Base-by-base conservation (phyloP, 2,888 invertebrate genomes). In the Dugesia japonica region DNA sequence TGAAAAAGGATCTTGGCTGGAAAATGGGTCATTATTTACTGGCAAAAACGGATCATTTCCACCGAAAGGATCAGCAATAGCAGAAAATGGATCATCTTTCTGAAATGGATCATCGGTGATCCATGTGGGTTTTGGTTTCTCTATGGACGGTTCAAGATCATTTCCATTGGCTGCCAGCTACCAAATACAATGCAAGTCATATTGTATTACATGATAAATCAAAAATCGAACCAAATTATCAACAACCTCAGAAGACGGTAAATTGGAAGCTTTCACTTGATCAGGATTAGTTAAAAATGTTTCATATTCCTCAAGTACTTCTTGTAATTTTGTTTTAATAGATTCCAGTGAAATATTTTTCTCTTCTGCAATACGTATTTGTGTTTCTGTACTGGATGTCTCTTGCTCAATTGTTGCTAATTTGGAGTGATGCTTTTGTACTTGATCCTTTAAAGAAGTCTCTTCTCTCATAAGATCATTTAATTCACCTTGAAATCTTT, bases 41-140 rank as follows among this genome's bases (percentile, higher is more conserved):
- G 56, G 56, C 23, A 23, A n/a, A 23, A 56, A 56, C 17, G 56
- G 56, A 56, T 56, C 56, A n/a, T 23, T 56, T 56, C 56, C 56
- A 7, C 56, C n/a, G 23, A 56, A 56, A 56, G 56, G 56, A 56
- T 56, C 56, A 13, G 56, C 56, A 56, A 56, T 56, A 1, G 56
- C n/a, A 20, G 56, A 56, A 56, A 56, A 56, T n/a, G 56, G 56
- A 56, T 56, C 56, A 56, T 56, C 56, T 56, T 56, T 56, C 23
- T 56, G 56, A 56, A 56, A 56, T n/a, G 56, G 56, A 23, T 56
- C 56, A 56, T 56, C 56, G 4, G 56, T 56, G 56, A 56, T n/a
- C 56, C 56, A 56, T n/a, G 56, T 9, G 7, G 56, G 9, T 56
- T 56, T 56, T n/a, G 56, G 56, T 23, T 56, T 56, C 17, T 56